phyloP scores from a whole-genome alignment of 1,140 invertebrate species.

The Pseudomyrmex pallidus region DNA sequence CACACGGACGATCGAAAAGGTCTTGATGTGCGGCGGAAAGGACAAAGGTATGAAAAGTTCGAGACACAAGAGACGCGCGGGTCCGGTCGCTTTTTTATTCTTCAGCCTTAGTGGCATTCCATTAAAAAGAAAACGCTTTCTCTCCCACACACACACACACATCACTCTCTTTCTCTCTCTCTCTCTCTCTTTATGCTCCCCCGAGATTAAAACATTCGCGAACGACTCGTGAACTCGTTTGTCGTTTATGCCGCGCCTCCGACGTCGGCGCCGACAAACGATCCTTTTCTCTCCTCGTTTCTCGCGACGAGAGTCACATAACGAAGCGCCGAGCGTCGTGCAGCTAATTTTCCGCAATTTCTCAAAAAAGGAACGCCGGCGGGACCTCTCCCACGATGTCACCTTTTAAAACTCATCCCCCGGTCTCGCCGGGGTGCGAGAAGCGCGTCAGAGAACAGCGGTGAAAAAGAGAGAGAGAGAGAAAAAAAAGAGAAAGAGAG shows the following conservation, averaged over 20 bases:
- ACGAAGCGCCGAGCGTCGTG: conserved; percentile 79
- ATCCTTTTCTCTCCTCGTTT: conserved; percentile 53
- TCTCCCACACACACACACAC: conserved; percentile 14
- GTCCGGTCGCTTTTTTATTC: conserved; percentile 41
- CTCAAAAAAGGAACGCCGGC: conserved; percentile 71
- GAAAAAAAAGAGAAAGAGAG: conserved; percentile 35
- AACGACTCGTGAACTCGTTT: conserved; percentile 79
- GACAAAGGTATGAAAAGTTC: conserved; percentile 55
- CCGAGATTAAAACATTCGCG: conserved; percentile 78
- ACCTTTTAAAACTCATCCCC: conserved; percentile 49
- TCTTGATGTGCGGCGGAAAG: neutral
- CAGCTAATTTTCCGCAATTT: conserved; percentile 83
- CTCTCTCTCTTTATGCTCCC: conserved; percentile 56
- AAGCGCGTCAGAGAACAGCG: conserved; percentile 11
- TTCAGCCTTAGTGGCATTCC: conserved; percentile 60
- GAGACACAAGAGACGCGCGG: conserved; percentile 34
- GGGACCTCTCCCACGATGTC: conserved; percentile 16
- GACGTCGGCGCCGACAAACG: conserved; percentile 39
- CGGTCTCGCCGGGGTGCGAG: conserved; percentile 16
- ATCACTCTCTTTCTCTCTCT: no score
- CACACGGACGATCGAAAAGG: conserved; percentile 4
- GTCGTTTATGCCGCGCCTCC: conserved; percentile 67
- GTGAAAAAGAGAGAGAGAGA: neutral
- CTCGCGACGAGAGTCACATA: conserved; percentile 76
- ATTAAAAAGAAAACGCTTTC: conserved; percentile 76